phyloP scores from a whole-genome alignment of 1,140 invertebrate genomes.

The Bacillus rossius region DNA sequence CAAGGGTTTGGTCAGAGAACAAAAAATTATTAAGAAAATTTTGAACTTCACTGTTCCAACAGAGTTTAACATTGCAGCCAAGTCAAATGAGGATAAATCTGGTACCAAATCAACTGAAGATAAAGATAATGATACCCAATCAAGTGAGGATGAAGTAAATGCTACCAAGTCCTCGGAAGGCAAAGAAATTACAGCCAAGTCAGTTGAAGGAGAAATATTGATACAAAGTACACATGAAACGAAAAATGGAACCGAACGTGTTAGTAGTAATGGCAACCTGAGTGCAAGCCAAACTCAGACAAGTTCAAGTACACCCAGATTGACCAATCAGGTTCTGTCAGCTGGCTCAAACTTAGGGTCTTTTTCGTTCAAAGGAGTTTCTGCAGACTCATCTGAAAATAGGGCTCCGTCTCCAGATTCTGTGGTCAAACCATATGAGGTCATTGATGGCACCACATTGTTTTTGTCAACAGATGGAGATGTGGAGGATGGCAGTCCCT shows the following conservation, averaged over 20 bases:
- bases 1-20: conserved; percentile 50
- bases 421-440: conserved; percentile 36
- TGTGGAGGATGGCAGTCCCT: too few relatives aligned
- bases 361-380: neutral
- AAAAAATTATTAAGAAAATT: conserved; percentile 41
- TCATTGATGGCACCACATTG: conserved; percentile 45
- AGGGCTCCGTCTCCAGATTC: conserved; percentile 18
- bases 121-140: neutral
- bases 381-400: neutral
- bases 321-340: too few relatives aligned
- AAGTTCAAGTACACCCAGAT: too few relatives aligned
- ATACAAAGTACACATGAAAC: too few relatives aligned
- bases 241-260: too few relatives aligned
- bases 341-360: neutral
- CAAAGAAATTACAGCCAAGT: too few relatives aligned
- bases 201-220: too few relatives aligned
- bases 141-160: too few relatives aligned
- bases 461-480: conserved; percentile 26
- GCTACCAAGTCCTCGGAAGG: too few relatives aligned
- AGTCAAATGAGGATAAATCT: conserved; percentile 15
- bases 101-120: neutral
- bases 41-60: conserved; percentile 44
- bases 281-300: too few relatives aligned
- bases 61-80: conserved; percentile 24
- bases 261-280: too few relatives aligned